Conservation (phyloP, 2,797 vertebrate species). For the Zenarchopterus dispar region DNA sequence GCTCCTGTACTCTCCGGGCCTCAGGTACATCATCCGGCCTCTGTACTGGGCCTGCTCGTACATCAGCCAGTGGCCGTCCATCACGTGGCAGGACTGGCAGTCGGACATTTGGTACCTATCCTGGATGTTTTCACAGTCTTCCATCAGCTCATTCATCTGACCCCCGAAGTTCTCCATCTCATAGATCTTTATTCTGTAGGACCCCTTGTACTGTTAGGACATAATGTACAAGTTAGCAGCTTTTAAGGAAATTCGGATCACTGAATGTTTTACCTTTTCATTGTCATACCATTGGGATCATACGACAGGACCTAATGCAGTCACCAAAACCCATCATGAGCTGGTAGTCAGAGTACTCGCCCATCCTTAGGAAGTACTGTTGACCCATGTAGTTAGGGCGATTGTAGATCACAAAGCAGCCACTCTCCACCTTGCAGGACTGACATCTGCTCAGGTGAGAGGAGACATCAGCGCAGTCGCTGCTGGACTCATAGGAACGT, state of each 20-base stretch:
- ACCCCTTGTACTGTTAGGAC: conserved; percentile 56
- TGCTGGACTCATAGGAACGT: conserved; percentile 8
- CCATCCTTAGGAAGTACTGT: conserved; percentile 65
- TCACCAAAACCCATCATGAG: conserved; percentile 53
- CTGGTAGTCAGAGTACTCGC: conserved; percentile 54
- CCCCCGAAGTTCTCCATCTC: conserved; percentile 24
- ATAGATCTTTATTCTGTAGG: conserved; percentile 67
- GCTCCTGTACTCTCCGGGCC: conserved; percentile 77
- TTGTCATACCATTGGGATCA: conserved; percentile 60
- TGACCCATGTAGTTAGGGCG: conserved; percentile 59
- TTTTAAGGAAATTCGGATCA: too few relatives aligned
- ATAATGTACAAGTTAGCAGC: too few relatives aligned
- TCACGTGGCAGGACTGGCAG: conserved; percentile 38
- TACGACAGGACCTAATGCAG: conserved; percentile 66
- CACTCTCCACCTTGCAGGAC: conserved; percentile 67
- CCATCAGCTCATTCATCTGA: too few relatives aligned
- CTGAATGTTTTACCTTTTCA: too few relatives aligned
- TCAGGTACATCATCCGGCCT: conserved; percentile 70
- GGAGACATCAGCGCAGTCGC: conserved; percentile 74
- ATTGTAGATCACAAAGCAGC: conserved; percentile 74
- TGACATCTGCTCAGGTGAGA: conserved; percentile 61
- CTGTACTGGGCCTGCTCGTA: conserved; percentile 72
- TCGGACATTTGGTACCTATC: too few relatives aligned
- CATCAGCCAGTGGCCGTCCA: conserved; percentile 79
- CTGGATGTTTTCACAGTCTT: too few relatives aligned